Conservation (phyloP, 2,888 invertebrate genomes). For the Drosophila lacicola region DNA sequence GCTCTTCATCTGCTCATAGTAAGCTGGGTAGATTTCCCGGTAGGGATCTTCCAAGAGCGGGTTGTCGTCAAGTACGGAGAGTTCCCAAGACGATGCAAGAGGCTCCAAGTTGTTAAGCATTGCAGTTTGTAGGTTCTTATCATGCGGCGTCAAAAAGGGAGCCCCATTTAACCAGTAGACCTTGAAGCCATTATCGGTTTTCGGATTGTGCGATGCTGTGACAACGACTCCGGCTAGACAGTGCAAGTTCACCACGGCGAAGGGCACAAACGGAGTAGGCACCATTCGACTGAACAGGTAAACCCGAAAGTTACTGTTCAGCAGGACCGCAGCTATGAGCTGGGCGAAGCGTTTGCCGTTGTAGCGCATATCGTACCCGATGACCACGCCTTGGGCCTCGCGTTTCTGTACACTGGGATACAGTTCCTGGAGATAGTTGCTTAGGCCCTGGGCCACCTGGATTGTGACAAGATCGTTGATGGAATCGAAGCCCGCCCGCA, state of each 20-base stretch:
- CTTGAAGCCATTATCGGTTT: conserved; percentile 98
- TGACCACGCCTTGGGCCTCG: conserved; percentile 89
- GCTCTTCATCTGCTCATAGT: conserved; percentile 88
- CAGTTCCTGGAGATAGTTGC: conserved; percentile 89
- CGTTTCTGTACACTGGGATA: conserved; percentile 86
- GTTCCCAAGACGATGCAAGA: conserved; percentile 92
- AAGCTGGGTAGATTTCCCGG: conserved; percentile 88
- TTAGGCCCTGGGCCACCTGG: conserved; percentile 96
- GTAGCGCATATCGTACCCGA: conserved; percentile 97
- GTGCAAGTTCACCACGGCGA: conserved; percentile 90
- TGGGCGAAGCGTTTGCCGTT: conserved; percentile 93
- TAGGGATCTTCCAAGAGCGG: conserved; percentile 89
- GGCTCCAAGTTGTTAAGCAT: conserved; percentile 93
- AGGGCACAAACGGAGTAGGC: conserved; percentile 98
- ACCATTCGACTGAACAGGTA: conserved; percentile 92
- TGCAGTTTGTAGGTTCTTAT: conserved; percentile 91
- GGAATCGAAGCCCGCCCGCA: conserved; percentile 96
- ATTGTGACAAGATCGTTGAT: conserved; percentile 99
- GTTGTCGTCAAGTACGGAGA: conserved; percentile 86
- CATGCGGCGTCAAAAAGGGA: conserved; percentile 96
- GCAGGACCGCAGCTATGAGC: conserved; percentile 93
- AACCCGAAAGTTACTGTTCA: conserved; percentile 91
- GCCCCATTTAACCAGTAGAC: conserved; percentile 98
- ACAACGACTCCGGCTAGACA: conserved; percentile 96
- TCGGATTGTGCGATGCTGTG: conserved; percentile 97